Evolutionary conservation across 2,113 vertebrate genomes (phyloP).

Genomic region (Rhineura floridana): DNA sequence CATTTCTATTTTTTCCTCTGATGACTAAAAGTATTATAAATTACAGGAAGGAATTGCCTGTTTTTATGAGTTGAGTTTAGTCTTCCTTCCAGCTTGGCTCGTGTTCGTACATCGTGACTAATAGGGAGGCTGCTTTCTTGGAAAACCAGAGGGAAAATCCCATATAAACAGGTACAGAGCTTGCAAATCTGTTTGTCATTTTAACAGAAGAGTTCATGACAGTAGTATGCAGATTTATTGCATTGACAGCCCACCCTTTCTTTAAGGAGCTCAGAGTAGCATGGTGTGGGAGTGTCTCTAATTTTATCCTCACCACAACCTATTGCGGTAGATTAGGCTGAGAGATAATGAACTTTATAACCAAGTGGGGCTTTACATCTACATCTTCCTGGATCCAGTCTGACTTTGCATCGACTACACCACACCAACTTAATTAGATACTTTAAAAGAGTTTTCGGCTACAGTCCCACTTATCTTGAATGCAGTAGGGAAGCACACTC

Average conservation of each 20-base stretch:
- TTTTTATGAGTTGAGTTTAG: conserved; percentile 73
- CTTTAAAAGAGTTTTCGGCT: not conserved
- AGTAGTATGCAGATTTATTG: conserved; percentile 45
- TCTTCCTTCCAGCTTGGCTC: conserved; percentile 75
- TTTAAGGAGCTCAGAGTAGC: conserved; percentile 29
- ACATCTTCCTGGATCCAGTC: not conserved
- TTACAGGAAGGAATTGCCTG: conserved; percentile 75
- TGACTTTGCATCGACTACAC: too few relatives aligned
- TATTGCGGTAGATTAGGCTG: not conserved
- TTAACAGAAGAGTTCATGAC: conserved; percentile 74
- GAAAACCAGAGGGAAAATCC: conserved; percentile 78
- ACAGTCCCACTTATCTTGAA: not conserved
- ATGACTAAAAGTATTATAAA: conserved; percentile 77
- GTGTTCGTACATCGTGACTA: conserved; percentile 79
- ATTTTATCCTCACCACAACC: not conserved
- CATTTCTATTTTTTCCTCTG: conserved; percentile 76
- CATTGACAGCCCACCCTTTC: not conserved
- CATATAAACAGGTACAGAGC: conserved; percentile 81
- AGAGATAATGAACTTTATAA: not conserved
- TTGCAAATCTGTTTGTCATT: conserved; percentile 80
- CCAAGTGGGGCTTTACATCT: not conserved
- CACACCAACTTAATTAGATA: not conserved
- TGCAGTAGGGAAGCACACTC: too few relatives aligned
- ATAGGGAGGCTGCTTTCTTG: conserved; percentile 80
- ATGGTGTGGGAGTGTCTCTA: not conserved